A percentile compares a stretch with the other conserved stretches of the same genome.
These are phyloP conservation scores for Synergus gifuensis DNA, from an alignment of 2,888 invertebrate species.

Conservation along the genomic window DNA sequence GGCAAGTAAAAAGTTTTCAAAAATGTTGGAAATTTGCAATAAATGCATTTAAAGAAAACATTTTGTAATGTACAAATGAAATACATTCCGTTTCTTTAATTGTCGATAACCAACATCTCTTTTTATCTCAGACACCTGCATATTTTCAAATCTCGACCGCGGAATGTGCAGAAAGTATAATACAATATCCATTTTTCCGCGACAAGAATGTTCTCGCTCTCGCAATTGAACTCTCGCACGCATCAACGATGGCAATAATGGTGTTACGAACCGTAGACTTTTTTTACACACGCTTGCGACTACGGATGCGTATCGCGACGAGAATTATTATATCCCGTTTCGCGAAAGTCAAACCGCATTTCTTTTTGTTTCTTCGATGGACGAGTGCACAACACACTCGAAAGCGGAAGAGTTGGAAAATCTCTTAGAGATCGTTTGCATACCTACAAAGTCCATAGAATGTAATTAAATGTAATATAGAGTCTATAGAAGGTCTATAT, in stretches of 20 bases:
- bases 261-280: slow-evolving; percentile 49
- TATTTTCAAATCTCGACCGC: not conserved
- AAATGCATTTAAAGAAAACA: not conserved
- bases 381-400: slow-evolving; percentile 24
- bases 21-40: not conserved
- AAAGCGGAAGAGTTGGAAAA: slow-evolving; percentile 30
- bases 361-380: slow-evolving; percentile 42
- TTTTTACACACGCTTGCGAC: slow-evolving; percentile 43
- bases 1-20: not conserved
- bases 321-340: slow-evolving; percentile 51
- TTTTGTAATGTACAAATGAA: too few species aligned
- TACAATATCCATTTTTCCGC: not conserved
- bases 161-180: slow-evolving; percentile 2
- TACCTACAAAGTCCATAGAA: slow-evolving; percentile 8
- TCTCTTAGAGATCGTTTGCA: slow-evolving; percentile 7
- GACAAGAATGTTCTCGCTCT: slow-evolving; percentile 31
- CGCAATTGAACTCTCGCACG: slow-evolving; percentile 50
- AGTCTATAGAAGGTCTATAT: too few species aligned
- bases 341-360: slow-evolving; percentile 45
- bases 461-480: not conserved
- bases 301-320: slow-evolving; percentile 52
- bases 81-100: too few species aligned
- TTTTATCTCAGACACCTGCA: too few species aligned
- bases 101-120: too few species aligned
- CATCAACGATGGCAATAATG: slow-evolving; percentile 54